Evolutionary conservation across 2,797 vertebrate genomes (phyloP).

Genomic region (Syngnathus rostellatus): DNA sequence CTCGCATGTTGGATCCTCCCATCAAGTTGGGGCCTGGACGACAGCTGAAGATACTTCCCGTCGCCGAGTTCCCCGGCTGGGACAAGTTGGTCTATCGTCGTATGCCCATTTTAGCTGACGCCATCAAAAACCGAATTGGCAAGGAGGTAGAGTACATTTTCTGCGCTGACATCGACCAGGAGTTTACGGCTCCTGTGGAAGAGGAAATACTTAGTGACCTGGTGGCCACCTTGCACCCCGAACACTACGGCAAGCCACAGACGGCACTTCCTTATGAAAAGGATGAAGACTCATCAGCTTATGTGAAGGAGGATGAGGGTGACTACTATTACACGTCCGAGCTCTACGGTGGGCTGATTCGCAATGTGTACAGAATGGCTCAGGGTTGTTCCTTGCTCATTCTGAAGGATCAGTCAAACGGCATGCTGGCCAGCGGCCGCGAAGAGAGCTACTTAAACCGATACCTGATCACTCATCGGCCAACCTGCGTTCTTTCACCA

Average conservation of each 20-base stretch:
- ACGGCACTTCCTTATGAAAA: conserved; percentile 47
- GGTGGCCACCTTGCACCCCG: conserved; percentile 68
- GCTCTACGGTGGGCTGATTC: conserved; percentile 64
- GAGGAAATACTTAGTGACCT: conserved; percentile 68
- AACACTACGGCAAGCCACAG: conserved; percentile 43
- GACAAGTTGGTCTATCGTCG: conserved; percentile 43
- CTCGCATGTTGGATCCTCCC: conserved; percentile 45
- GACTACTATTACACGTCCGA: conserved; percentile 74
- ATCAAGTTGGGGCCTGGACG: conserved; percentile 53
- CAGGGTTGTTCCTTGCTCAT: conserved; percentile 56
- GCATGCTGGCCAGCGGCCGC: conserved; percentile 39
- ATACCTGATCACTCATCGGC: conserved; percentile 64
- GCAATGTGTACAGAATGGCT: conserved; percentile 57
- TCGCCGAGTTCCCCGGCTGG: conserved; percentile 61
- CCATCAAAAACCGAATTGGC: conserved; percentile 47
- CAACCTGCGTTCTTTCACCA: conserved; percentile 70
- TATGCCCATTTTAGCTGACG: conserved; percentile 55
- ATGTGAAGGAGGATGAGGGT: conserved; percentile 49
- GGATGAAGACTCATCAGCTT: conserved; percentile 39
- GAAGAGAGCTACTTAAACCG: conserved; percentile 75
- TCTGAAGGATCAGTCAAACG: conserved; percentile 55
- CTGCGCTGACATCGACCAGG: conserved; percentile 66
- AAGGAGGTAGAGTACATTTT: conserved; percentile 65
- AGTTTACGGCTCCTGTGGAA: conserved; percentile 65
- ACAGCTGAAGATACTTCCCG: conserved; percentile 49